Base-by-base conservation (phyloP, 1,140 invertebrate species). In the Protaetia brevitarsis region DNA sequence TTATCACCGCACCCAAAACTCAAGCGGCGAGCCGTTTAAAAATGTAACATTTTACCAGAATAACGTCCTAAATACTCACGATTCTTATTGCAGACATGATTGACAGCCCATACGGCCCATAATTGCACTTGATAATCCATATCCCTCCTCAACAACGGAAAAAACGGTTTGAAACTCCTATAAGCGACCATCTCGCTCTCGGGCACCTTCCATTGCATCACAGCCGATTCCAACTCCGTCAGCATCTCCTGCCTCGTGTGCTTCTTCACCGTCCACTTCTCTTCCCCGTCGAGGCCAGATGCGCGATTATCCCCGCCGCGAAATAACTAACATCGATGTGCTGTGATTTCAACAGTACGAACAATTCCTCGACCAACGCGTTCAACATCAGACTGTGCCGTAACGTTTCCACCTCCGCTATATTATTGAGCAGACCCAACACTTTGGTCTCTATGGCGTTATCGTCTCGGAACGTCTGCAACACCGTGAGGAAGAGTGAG, bases 281-380 rank as follows among this genome's bases (percentile, higher is more conserved):
- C 74, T 8, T 79, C 78, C 29, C 81, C 80, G 68, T 86, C 72
- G 88, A 89, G 19, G 88, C 84, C 21, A 94, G 75, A 79, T 94
- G 89, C 16, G 91, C 89, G 30, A 91, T 83, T 65, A 94, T 92
- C 3, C 91, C 91, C 59, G 90, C 90, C 11, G 90, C 89, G 78
- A 93, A 94, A 77, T 93, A 94, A 71, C 88, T 89, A 16, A 92
- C 89, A 76, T 93, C 91, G 70, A 93, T 91, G 70, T 89, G 86
- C 30, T 83, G 78, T 1, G 88, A 89, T 71, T 84, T 80, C 41
- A 92, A 76, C 19, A 92, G 77, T 0, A 29, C 23, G 36, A 64
- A 85, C 13, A 89, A 79, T 73, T 87, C 82, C 58, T 79, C 75
- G 56, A 91, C 82, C 73, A 91, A 88, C 11, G 82, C 77, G 57